These are phyloP conservation scores for Auanema sp. DNA, from an alignment of 2,888 invertebrate species.

Conservation along the genomic window DNA sequence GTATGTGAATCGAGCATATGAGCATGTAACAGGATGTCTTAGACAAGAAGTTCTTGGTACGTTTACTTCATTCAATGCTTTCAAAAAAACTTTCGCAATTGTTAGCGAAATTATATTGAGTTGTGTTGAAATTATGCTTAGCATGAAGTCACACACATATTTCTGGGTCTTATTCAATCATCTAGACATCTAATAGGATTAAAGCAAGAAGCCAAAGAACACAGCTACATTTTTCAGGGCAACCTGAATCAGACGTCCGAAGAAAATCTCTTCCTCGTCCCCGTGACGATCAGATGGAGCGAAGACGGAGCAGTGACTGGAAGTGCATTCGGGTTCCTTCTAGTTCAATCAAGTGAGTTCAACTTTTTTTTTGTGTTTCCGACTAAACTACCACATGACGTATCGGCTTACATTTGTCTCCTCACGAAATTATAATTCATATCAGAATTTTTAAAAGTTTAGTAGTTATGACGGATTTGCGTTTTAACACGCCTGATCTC, in stretches of 20 bases:
- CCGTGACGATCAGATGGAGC: conserved; percentile 34
- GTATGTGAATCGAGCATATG: conserved; percentile 68
- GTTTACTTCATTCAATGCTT: not conserved
- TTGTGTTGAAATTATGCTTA: too few relatives aligned
- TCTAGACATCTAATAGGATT: too few relatives aligned
- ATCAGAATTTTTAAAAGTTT: too few relatives aligned
- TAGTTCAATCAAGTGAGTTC: conserved; percentile 40
- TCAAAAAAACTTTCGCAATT: not conserved
- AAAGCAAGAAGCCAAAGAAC: not conserved
- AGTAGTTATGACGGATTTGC: too few relatives aligned
- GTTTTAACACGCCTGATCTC: too few relatives aligned
- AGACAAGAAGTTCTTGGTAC: conserved; percentile 63
- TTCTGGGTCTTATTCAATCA: too few relatives aligned
- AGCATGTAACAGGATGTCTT: conserved; percentile 66
- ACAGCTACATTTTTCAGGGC: conserved; percentile 16
- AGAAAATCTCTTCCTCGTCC: conserved; percentile 44
- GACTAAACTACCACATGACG: too few relatives aligned
- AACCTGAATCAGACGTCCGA: conserved; percentile 44
- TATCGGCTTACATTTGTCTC: too few relatives aligned
- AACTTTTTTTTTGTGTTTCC: too few relatives aligned
- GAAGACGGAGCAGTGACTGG: conserved; percentile 60
- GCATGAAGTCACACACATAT: too few relatives aligned
- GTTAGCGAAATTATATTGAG: not conserved
- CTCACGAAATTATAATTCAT: too few relatives aligned
- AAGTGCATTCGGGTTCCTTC: conserved; percentile 61